Base-by-base conservation (phyloP, 2,797 vertebrate genomes). In the Tenualosa ilisha region DNA sequence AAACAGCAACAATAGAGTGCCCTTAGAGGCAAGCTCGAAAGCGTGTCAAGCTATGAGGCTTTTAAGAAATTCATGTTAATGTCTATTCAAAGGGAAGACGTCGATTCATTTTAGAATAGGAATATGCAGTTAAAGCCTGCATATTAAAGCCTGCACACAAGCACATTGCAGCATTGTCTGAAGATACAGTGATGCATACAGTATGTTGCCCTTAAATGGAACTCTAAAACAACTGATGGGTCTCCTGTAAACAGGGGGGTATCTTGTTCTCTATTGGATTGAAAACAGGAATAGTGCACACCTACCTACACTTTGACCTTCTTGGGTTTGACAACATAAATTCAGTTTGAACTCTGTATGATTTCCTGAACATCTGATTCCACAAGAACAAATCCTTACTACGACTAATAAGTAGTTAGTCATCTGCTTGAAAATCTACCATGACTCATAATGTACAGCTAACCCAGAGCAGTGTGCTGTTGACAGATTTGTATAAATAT, bases 1-100 rank as follows among this genome's bases (percentile, higher is more conserved):
- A 91, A 90, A 91, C 87, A 86, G 83, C 91, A 93, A 93, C 92
- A 93, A 94, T 93, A 89, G 94, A 92, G 91, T 90, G 91, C 75
- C 82, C 89, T 90, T 90, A 90, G 83, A 86, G 79, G 65, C 84
- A 86, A 90, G 63, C 37, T 84, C 88, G 88, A 87, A 79, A 86
- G 82, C 84, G 86, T 89, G 91, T 89, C 86, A 50, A 88, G 20
- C 56, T 24, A 43, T 43, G 46, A 12, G 84, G 75, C 84, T 75
- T 84, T 65, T 26, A 0, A 81, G 43, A 84, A 82, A 86, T 84
- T 53, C 9, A 85, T 86, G 59, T 72, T 81, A 86, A 84, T 51
- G 82, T 83, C 17, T 84, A 86, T 84, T 88, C 72, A 83, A 81
- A 85, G 17, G 17, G 37, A 46, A 17, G 72, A 46, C 72, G 22